Conservation (phyloP, 2,113 vertebrate genomes). For the Agelaius tricolor region DNA sequence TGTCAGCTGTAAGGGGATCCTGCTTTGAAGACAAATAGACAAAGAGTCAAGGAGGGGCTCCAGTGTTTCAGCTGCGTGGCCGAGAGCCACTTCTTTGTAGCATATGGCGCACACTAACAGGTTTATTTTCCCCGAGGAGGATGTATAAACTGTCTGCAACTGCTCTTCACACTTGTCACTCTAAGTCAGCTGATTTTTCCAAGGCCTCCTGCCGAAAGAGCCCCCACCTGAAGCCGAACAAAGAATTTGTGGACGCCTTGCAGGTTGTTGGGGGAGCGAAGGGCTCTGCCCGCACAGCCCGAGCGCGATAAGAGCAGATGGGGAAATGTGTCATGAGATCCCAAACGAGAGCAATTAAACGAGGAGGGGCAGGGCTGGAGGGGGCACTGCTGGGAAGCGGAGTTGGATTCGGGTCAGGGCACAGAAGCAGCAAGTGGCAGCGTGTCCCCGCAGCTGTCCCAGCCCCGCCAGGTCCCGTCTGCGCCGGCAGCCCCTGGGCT, state of each 20-base stretch:
- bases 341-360: neutral
- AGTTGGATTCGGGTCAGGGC: neutral
- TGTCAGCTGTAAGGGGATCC: slow-evolving; percentile 20
- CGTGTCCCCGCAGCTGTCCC: neutral
- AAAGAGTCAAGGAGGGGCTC: slow-evolving; percentile 45
- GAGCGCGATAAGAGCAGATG: accelerated
- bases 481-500: neutral
- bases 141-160: slow-evolving; percentile 63
- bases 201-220: neutral
- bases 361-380: neutral
- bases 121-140: slow-evolving; percentile 62
- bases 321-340: neutral
- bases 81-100: slow-evolving; percentile 36
- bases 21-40: slow-evolving; percentile 52
- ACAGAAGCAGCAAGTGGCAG: slow-evolving; percentile 22
- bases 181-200: slow-evolving; percentile 39
- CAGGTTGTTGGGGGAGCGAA: neutral
- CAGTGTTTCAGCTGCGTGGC: slow-evolving; percentile 37
- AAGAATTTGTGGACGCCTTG: neutral
- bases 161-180: slow-evolving; percentile 63
- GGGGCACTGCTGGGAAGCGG: neutral
- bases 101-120: slow-evolving; percentile 49
- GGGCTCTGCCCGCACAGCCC: accelerated
- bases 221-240: neutral
- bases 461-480: neutral